Conservation (phyloP, 2,888 invertebrate species). For the Microchrysa polita region DNA sequence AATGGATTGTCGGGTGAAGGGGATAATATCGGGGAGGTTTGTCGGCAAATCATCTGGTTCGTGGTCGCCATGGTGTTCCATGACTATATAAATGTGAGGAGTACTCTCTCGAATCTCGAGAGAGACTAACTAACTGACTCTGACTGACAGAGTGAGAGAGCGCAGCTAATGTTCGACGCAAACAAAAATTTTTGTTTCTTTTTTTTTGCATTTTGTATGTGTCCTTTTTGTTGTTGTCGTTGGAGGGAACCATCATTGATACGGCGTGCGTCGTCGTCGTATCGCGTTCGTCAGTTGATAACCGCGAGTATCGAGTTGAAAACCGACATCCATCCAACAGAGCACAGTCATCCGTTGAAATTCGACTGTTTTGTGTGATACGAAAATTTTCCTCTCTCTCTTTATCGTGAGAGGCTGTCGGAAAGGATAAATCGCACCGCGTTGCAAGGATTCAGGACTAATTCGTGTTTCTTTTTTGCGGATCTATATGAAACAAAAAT, state of each 20-base stretch:
- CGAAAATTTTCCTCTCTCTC: neutral
- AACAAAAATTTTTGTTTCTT: slow-evolving; percentile 30
- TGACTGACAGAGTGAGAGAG: neutral
- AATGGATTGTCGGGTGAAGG: neutral
- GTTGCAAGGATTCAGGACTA: too few species aligned
- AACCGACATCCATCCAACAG: slow-evolving; percentile 3
- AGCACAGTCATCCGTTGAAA: slow-evolving; percentile 7
- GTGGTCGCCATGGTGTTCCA: slow-evolving; percentile 28
- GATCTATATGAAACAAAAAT: too few species aligned
- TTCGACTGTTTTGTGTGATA: slow-evolving; percentile 5
- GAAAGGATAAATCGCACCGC: neutral
- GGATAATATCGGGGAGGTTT: neutral
- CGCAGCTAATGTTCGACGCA: slow-evolving; percentile 37
- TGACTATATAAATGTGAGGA: too few species aligned
- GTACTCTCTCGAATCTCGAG: too few species aligned
- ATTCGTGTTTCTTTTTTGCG: slow-evolving; percentile 31
- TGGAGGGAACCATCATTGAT: neutral
- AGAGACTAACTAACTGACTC: too few species aligned
- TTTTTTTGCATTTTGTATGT: too few species aligned
- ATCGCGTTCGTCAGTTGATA: too few species aligned
- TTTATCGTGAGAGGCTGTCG: too few species aligned
- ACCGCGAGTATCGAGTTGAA: too few species aligned
- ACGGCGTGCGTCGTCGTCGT: slow-evolving; percentile 30
- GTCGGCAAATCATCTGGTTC: slow-evolving; percentile 36
- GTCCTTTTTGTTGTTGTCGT: too few species aligned